Evolutionary conservation across 2,797 vertebrate species (phyloP).

Genomic region (Anableps anableps): DNA sequence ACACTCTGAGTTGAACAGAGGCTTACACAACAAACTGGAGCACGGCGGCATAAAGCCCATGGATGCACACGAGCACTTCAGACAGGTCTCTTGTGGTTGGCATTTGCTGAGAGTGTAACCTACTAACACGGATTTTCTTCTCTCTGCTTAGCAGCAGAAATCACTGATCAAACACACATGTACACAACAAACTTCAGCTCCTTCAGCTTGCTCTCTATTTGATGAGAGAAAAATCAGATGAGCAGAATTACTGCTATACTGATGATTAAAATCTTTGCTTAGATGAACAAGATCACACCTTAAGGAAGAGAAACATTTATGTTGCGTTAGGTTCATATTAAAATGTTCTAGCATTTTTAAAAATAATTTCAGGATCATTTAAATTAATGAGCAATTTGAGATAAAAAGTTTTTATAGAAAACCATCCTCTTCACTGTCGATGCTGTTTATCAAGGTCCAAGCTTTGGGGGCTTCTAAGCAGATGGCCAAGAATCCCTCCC

Average conservation of each 20-base stretch:
- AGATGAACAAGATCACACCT: neutral
- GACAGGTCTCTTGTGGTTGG: constrained; percentile 55
- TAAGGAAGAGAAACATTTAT: neutral
- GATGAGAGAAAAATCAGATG: neutral
- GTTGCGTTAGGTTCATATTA: neutral
- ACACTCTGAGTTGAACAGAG: neutral
- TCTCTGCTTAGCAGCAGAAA: constrained; percentile 42
- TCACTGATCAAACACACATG: constrained; percentile 21
- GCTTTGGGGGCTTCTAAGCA: neutral
- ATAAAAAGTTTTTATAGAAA: neutral
- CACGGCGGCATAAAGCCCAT: constrained; percentile 1
- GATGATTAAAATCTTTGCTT: neutral
- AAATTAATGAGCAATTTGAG: neutral
- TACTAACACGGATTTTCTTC: constrained; percentile 65
- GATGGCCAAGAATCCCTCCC: neutral
- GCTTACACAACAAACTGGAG: constrained; percentile 2
- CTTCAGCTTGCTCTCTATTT: constrained; percentile 14
- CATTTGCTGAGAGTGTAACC: constrained; percentile 71
- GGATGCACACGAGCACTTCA: constrained; percentile 35
- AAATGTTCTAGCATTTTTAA: neutral
- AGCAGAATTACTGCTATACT: neutral
- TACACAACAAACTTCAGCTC: constrained; percentile 8
- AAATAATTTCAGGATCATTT: neutral
- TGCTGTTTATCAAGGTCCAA: neutral
- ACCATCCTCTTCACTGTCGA: no score